Percentiles rank a stretch among this genome's conserved stretches.
phyloP scores from a whole-genome alignment of 1,140 invertebrate species.

The Heliothis subflexa region DNA sequence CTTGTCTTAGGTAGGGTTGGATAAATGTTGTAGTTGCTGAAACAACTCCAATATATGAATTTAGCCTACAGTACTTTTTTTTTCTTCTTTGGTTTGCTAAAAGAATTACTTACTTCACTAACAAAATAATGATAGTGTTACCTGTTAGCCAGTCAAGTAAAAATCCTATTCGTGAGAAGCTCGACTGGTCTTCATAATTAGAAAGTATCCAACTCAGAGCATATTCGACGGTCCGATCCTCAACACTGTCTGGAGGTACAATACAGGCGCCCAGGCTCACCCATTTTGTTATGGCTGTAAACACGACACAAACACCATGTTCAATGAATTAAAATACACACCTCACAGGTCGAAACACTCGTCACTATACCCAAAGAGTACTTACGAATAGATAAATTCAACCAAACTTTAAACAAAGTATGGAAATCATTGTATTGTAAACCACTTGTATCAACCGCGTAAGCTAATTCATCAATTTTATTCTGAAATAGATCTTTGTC shows the following conservation, averaged over 20 bases:
- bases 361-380: neutral
- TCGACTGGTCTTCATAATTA: slow-evolving; percentile 68
- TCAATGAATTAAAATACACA: neutral
- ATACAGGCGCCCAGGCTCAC: slow-evolving; percentile 74
- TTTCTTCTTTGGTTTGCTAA: too few species aligned
- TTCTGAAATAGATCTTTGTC: slow-evolving; percentile 79
- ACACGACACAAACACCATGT: slow-evolving; percentile 12
- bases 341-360: too few species aligned
- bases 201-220: slow-evolving; percentile 77
- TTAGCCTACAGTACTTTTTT: too few species aligned
- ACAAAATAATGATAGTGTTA: neutral
- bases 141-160: slow-evolving; percentile 83
- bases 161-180: slow-evolving; percentile 69
- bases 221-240: slow-evolving; percentile 73
- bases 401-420: slow-evolving; percentile 78
- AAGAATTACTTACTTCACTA: too few species aligned
- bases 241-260: slow-evolving; percentile 72
- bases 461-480: slow-evolving; percentile 74
- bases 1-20: too few species aligned
- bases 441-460: slow-evolving; percentile 65
- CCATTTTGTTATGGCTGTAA: slow-evolving; percentile 82
- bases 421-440: slow-evolving; percentile 75
- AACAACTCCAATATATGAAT: slow-evolving; percentile 13
- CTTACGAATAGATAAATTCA: slow-evolving; percentile 82
- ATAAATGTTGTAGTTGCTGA: too few species aligned